Percentiles rank a stretch among this genome's conserved stretches.
These are phyloP conservation scores for Malacosoma neustria DNA, from an alignment of 2,888 invertebrate genomes.

Conservation along the genomic window DNA sequence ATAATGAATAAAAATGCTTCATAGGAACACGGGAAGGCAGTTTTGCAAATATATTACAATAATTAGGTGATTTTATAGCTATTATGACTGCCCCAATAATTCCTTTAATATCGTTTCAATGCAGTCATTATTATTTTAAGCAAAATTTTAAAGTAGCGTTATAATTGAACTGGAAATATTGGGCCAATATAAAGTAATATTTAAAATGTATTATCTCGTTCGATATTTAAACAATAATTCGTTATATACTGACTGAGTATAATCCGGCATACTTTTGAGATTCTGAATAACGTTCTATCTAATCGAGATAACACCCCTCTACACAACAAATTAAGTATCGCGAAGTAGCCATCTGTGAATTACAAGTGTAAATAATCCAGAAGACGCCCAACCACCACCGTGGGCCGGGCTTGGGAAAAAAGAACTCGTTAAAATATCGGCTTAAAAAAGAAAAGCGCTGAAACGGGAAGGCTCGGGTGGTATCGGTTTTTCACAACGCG, in stretches of 20 bases:
- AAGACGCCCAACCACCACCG: conserved; percentile 68
- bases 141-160: too few relatives aligned
- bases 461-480: conserved; percentile 71
- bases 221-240: conserved; percentile 4
- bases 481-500: conserved; percentile 70
- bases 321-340: conserved; percentile 54
- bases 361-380: conserved; percentile 73
- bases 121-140: too few relatives aligned
- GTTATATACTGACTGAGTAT: too few relatives aligned
- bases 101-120: conserved; percentile 16
- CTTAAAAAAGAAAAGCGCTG: conserved; percentile 75
- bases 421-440: conserved; percentile 72
- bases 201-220: too few relatives aligned
- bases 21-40: conserved; percentile 28
- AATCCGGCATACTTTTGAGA: too few relatives aligned
- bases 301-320: conserved; percentile 43
- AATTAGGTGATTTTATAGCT: conserved; percentile 51
- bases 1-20: conserved; percentile 72
- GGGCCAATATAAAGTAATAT: too few relatives aligned
- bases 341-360: conserved; percentile 57
- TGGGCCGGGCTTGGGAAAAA: conserved; percentile 63
- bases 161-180: too few relatives aligned
- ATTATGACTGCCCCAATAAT: conserved; percentile 22
- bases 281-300: conserved; percentile 35
- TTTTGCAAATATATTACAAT: conserved; percentile 56